Evolutionary conservation across 1,140 invertebrate genomes (phyloP), one percentile per base, ranked within the genome.

Genomic region (Drosophila melanogaster): DNA sequence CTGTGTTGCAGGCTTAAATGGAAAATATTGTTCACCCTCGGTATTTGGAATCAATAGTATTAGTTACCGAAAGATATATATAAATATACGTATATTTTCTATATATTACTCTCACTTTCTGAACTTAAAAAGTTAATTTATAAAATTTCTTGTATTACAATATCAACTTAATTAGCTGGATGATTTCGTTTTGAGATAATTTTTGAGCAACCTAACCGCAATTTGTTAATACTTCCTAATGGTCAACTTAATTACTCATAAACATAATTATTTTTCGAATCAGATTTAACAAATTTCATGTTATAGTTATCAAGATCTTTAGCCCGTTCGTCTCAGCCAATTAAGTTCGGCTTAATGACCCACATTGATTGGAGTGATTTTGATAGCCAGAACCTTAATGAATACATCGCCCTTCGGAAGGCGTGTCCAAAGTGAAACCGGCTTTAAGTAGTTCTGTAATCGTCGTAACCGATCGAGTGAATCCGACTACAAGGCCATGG

Each of bases 371-470:
- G 46, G 8, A 12, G 33, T 22, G 12, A 17, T 35, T 19, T 35
- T 41, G 53, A 71, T 51, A 72, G 30, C 56, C 57, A 85, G 78
- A 85, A 85, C 83, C 41, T 49, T 71, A 71, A 62, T 51, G 56
- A 76, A 73, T 50, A 15, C 70, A 75, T 30, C 57, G 79, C 75
- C 80, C 75, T 83, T 83, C 70, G 70, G 15, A 17, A n/a, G 64
- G 64, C 64, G 66, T 22, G 35, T 22, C 49, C 38, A 69, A 43
- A 59, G 43, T 33, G 57, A 58, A 71, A 43, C 30, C 26, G 51
- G 65, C 56, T 65, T 62, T 60, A 43, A 41, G 64, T 35, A 51
- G 80, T 84, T 79, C 80, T 76, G 33, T 59, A 26, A 53, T 43
- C 41, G 49, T 24, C 44, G 51, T 30, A 26, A 19, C 64, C 61